Evolutionary conservation across 2,113 vertebrate species (phyloP).

Genomic region (Lynx canadensis): DNA sequence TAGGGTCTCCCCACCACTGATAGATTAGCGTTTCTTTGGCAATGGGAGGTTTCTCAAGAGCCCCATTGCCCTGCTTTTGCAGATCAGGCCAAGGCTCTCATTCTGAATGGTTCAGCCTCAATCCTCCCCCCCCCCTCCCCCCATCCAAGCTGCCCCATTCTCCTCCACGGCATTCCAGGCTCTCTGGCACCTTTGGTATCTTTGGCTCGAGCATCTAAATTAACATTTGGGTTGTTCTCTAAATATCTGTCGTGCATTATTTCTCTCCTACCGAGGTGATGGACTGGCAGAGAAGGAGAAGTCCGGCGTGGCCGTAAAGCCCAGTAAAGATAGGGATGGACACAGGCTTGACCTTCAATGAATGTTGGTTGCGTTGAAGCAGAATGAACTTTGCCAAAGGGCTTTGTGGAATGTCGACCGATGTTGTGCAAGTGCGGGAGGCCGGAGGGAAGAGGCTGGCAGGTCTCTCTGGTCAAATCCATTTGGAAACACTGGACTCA

Average conservation of each 20-base stretch:
- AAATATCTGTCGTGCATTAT: neutral
- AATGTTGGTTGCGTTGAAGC: slow-evolving; percentile 6
- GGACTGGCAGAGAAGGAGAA: neutral
- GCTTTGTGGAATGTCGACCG: slow-evolving; percentile 55
- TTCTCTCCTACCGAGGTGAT: neutral
- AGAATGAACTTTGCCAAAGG: slow-evolving; percentile 66
- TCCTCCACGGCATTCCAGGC: neutral
- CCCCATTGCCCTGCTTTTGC: neutral
- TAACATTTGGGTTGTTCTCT: neutral
- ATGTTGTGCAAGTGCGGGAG: slow-evolving; percentile 7
- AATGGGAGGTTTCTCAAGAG: neutral
- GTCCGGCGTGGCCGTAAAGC: neutral
- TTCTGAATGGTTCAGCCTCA: neutral
- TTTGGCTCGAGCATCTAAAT: neutral
- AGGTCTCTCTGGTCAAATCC: neutral
- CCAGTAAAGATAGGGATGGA: neutral
- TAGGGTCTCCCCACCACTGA: too few relatives aligned
- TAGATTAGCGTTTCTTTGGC: neutral
- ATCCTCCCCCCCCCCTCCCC: neutral
- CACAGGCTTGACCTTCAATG: neutral
- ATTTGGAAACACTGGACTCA: slow-evolving; percentile 57
- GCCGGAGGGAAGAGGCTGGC: neutral
- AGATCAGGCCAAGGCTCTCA: neutral
- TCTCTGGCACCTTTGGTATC: neutral
- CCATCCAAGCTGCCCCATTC: neutral